Percentiles rank a stretch among this genome's conserved stretches.
Evolutionary conservation across 2,888 invertebrate genomes (phyloP).

Genomic region (Onchidella celtica): DNA sequence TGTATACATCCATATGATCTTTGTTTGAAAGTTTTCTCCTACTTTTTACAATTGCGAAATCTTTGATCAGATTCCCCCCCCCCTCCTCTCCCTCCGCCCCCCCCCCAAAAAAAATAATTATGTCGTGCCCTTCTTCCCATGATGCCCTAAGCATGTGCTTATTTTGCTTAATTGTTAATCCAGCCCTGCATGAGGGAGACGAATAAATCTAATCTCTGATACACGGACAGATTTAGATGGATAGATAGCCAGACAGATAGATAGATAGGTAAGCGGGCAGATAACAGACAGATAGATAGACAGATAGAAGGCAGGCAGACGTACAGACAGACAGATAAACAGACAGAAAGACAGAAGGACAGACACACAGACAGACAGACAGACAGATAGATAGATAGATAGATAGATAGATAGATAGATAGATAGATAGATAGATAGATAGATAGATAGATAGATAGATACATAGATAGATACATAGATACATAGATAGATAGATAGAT

Average conservation of each 20-base stretch:
- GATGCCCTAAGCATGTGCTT: no score
- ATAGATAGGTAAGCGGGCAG: not conserved
- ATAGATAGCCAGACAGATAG: not conserved
- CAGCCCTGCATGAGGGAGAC: no score
- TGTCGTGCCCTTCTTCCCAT: no score
- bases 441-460: not conserved
- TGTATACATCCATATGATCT: no score
- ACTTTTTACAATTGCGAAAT: no score
- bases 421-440: not conserved
- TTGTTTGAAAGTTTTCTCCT: no score
- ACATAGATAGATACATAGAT: not conserved
- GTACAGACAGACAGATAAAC: not conserved
- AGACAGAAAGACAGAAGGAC: not conserved
- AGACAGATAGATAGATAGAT: not conserved
- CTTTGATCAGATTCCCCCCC: no score
- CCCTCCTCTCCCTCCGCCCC: no score
- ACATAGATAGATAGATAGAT: not conserved
- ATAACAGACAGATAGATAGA: not conserved
- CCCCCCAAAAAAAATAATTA: no score
- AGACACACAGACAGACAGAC: not conserved
- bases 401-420: not conserved
- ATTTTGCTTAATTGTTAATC: no score
- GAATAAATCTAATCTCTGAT: no score
- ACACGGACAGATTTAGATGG: no score
- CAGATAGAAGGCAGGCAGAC: not conserved